phyloP scores from a whole-genome alignment of 2,888 invertebrate genomes.

The Leptinotarsa rubiginosa region DNA sequence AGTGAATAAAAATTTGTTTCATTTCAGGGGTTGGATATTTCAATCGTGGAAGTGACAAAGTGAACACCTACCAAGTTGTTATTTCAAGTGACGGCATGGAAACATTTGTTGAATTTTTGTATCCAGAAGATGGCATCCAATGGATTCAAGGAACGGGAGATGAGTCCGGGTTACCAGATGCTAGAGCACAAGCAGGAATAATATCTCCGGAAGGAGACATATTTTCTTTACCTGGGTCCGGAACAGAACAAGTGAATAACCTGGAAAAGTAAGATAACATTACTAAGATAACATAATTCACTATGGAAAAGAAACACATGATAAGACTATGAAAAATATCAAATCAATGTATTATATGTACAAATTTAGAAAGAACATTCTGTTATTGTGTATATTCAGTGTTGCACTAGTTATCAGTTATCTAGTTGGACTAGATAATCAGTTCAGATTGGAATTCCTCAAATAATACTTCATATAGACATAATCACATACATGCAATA shows the following conservation, averaged over 20 bases:
- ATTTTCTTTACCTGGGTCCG: conserved; percentile 85
- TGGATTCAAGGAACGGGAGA: conserved; percentile 90
- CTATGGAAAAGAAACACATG: too few relatives aligned
- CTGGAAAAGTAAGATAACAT: conserved; percentile 77
- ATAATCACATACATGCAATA: too few relatives aligned
- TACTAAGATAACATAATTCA: background rate
- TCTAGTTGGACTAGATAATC: too few relatives aligned
- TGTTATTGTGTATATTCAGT: too few relatives aligned
- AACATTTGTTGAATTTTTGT: conserved; percentile 88
- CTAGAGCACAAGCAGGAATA: conserved; percentile 93
- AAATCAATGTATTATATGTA: background rate
- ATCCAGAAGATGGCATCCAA: conserved; percentile 88
- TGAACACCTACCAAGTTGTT: conserved; percentile 89
- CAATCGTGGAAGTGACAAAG: conserved; percentile 74
- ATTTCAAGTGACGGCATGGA: conserved; percentile 81
- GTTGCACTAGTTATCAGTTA: too few relatives aligned
- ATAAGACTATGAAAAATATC: background rate
- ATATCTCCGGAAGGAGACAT: conserved; percentile 85
- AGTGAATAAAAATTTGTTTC: background rate
- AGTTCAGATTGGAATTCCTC: too few relatives aligned
- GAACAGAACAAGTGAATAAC: conserved; percentile 87
- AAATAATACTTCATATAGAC: too few relatives aligned
- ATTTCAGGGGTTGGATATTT: conserved; percentile 80
- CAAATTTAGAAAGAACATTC: background rate
- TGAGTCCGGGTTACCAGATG: conserved; percentile 84